phyloP scores from a whole-genome alignment of 2,888 invertebrate genomes.

The Parnassius apollo region DNA sequence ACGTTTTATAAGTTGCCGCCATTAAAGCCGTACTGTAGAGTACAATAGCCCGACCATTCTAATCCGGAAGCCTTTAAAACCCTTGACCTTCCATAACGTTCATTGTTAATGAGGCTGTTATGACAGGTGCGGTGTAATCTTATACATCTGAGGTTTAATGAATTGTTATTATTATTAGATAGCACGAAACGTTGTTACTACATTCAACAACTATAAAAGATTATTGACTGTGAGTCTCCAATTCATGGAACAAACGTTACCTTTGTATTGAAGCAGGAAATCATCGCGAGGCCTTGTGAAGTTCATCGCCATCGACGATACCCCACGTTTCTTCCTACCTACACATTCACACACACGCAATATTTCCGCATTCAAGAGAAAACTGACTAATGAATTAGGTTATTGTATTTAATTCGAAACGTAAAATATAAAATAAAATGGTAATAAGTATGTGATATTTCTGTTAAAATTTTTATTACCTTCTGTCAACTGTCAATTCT shows the following conservation, averaged over 20 bases:
- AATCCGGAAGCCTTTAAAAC: slow-evolving; percentile 26
- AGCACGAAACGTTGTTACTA: slow-evolving; percentile 18
- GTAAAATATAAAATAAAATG: too few relatives aligned
- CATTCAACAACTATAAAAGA: slow-evolving; percentile 21
- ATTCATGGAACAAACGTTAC: slow-evolving; percentile 23
- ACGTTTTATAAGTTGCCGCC: slow-evolving; percentile 18
- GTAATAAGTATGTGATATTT: too few relatives aligned
- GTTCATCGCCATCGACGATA: slow-evolving; percentile 53
- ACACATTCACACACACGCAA: slow-evolving; percentile 27
- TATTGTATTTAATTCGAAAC: slow-evolving; percentile 2
- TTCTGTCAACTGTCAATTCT: not conserved
- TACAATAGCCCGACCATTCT: slow-evolving; percentile 22
- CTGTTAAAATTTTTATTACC: too few relatives aligned
- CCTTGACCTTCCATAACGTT: slow-evolving; percentile 27
- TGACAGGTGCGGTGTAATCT: slow-evolving; percentile 28
- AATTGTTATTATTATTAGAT: slow-evolving; percentile 20
- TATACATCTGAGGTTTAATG: slow-evolving; percentile 27
- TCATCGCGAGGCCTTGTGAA: slow-evolving; percentile 56
- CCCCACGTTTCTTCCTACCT: slow-evolving; percentile 35
- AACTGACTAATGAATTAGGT: slow-evolving; percentile 59
- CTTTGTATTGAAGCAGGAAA: slow-evolving; percentile 54
- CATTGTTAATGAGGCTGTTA: slow-evolving; percentile 27
- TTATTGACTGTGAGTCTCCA: slow-evolving; percentile 12
- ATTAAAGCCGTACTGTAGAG: slow-evolving; percentile 17
- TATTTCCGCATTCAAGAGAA: slow-evolving; percentile 64